These are phyloP conservation scores for Chironomus tepperi DNA, from an alignment of 1,140 invertebrate species.

Conservation along the genomic window DNA sequence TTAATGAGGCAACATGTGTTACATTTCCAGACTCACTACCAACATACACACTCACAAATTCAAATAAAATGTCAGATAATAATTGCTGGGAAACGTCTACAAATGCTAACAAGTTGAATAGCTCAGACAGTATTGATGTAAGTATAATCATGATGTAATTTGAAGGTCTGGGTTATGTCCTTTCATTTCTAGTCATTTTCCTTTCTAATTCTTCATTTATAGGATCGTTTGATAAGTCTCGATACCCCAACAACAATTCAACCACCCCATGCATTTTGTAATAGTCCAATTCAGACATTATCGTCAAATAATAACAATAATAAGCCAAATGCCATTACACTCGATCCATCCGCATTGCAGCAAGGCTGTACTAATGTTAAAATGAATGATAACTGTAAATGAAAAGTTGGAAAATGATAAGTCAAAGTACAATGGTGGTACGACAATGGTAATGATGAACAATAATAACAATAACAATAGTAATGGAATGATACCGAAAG, in stretches of 20 bases:
- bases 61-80: constrained; percentile 37
- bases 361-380: constrained; percentile 18
- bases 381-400: background rate
- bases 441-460: constrained; percentile 10
- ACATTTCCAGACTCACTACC: constrained; percentile 27
- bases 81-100: constrained; percentile 53
- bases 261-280: constrained; percentile 40
- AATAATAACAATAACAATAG: constrained; percentile 11
- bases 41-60: constrained; percentile 36
- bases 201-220: background rate
- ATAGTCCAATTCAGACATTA: background rate
- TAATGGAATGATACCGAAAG: constrained; percentile 2
- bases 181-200: background rate
- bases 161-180: background rate
- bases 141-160: background rate
- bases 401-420: background rate
- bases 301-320: background rate
- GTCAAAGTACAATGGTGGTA: constrained; percentile 18
- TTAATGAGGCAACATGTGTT: constrained; percentile 28
- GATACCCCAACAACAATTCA: constrained; percentile 47
- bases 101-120: constrained; percentile 41
- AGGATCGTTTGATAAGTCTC: constrained; percentile 42
- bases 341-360: background rate
- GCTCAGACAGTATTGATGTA: constrained; percentile 38
- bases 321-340: background rate